Base-by-base conservation (phyloP, 2,797 vertebrate genomes). In the Argyrosomus regius region DNA sequence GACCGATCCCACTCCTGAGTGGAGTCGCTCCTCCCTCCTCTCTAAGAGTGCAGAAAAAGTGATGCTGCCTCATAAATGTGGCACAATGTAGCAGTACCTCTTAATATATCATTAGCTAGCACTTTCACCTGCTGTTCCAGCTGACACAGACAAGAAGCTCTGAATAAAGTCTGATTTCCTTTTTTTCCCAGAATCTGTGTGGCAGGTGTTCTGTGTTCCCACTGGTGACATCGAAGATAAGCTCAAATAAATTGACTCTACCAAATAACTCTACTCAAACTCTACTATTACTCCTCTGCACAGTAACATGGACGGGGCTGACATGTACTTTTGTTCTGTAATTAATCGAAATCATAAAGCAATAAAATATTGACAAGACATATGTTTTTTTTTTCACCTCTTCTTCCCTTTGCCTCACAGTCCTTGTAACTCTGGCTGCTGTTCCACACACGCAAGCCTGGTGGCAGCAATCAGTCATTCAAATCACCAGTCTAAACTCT, bases 381-480 rank as follows among this genome's bases (percentile, higher is more conserved):
- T 31, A 31, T 31, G 28, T 31, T 31, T 28, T 28, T 39, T 60
- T 41, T 39, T 18, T 24, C 14, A 16, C 35, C 20, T 11, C 2
- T 18, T 17, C 31, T 18, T 17, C 20, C 45, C 13, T 31, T 16
- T 35, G 8, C 10, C 11, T 50, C 54, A 22, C 35, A 28, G 20
- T 24, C 26, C 16, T 3, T 45, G 8, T 58, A 17, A 11, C 13
- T 46, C 11, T 3, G 3, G 39, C 35, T 75, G 69, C 80, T 81
- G 20, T 87, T 84, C 76, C 81, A 73, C 57, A 17, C 14, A 48
- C 62, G 54, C 70, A 73, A 87, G 85, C 85, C 75, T 79, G 78
- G 82, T 83, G 80, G 80, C 83, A 87, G 85, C 78, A 85, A 78
- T 58, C 56, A 56, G 50, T 87, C 76, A 77, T 73, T 45, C 48